phyloP scores from a whole-genome alignment of 1,140 invertebrate genomes.

The Triops longicaudatus region DNA sequence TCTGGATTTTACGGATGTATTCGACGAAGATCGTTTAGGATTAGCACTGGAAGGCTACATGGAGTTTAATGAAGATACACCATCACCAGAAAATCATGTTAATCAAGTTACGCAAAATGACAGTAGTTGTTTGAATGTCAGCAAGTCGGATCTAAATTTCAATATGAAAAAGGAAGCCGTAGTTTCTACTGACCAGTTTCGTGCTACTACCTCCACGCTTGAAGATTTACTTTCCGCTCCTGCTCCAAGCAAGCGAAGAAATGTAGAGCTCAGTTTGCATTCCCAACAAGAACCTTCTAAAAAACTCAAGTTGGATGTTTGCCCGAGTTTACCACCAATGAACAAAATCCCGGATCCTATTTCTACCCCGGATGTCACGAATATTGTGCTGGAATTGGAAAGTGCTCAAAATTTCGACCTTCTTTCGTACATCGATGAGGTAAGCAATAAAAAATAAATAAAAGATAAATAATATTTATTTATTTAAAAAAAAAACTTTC shows the following conservation, averaged over 20 bases:
- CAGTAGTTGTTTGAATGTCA: not conserved
- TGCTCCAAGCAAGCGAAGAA: not conserved
- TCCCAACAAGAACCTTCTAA: not conserved
- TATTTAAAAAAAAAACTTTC: too few species aligned
- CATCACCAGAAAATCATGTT: not conserved
- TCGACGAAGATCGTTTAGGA: constrained; percentile 1
- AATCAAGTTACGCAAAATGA: not conserved
- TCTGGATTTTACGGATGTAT: not conserved
- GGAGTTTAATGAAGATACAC: not conserved
- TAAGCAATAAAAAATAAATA: not conserved
- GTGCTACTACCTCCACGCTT: not conserved
- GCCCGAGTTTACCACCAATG: not conserved
- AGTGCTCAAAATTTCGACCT: not conserved
- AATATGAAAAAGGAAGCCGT: not conserved
- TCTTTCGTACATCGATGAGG: not conserved
- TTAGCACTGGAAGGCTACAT: not conserved
- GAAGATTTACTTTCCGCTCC: not conserved
- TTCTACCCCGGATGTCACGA: not conserved
- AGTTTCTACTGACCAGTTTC: not conserved
- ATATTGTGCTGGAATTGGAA: not conserved
- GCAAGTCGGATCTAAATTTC: not conserved
- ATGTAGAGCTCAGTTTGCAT: not conserved
- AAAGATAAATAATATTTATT: too few species aligned
- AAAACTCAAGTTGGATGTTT: not conserved
- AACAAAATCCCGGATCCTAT: not conserved